Conservation (phyloP, 2,797 vertebrate genomes). For the Picus viridis region DNA sequence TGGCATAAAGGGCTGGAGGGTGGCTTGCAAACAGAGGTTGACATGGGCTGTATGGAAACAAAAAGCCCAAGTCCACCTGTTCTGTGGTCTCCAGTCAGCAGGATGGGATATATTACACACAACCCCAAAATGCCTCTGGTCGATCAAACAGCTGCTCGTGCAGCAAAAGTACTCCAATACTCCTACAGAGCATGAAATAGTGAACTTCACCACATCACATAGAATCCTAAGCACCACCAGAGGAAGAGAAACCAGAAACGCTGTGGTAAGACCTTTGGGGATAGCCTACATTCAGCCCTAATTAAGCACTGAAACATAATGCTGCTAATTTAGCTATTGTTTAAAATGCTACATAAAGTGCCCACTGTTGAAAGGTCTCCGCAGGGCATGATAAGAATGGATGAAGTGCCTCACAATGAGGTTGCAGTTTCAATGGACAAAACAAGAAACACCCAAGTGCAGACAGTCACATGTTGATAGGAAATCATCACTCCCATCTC, state of each 20-base stretch:
- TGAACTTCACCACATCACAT: background rate
- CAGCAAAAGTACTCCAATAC: constrained; percentile 14
- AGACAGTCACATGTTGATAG: background rate
- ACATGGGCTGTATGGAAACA: background rate
- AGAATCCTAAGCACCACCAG: background rate
- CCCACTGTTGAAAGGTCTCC: constrained; percentile 7
- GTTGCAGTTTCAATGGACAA: background rate
- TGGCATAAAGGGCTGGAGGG: background rate
- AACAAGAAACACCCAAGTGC: background rate
- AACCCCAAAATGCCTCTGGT: background rate
- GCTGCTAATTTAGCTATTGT: background rate
- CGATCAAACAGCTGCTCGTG: constrained; percentile 34
- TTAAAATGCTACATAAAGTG: background rate
- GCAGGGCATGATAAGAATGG: background rate
- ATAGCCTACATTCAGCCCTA: background rate
- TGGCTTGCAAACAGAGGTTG: background rate
- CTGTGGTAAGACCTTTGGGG: background rate
- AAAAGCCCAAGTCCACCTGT: background rate
- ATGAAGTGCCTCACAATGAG: background rate
- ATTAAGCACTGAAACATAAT: background rate
- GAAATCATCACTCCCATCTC: background rate
- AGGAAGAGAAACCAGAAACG: constrained; percentile 22
- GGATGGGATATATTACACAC: background rate
- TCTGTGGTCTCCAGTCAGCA: background rate
- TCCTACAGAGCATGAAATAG: background rate